Base-by-base conservation (phyloP, 2,797 vertebrate genomes). In the Tachyglossus aculeatus region DNA sequence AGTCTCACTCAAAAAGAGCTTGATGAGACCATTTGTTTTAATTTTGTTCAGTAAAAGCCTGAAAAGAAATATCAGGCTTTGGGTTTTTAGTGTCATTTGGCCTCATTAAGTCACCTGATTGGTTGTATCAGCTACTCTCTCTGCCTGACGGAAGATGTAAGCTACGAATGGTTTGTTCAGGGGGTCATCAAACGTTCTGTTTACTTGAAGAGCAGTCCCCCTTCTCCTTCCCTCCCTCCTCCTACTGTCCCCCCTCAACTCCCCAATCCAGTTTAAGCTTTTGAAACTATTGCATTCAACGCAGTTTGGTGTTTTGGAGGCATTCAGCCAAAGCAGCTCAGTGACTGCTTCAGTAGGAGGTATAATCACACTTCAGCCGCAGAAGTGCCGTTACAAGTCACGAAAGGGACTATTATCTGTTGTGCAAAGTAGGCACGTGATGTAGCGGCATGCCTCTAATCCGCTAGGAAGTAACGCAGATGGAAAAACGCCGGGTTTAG, bases 61-160 rank as follows among this genome's bases (percentile, higher is more conserved):
- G 0, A 76, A 82, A 78, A 75, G 48, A 53, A 56, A 54, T 27
- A 64, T 77, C 61, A 33, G 41, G 39, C 45, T 71, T n/a, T 22
- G 39, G 47, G 67, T 40, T 36, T 52, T 29, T 12, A 54, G 33
- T n/a, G n/a, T n/a, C 27, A 33, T 9, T 31, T 41, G 39, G 56
- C 68, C 77, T 60, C 68, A 29, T 75, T 38, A 82, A 68, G 38
- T 77, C 64, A 62, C 45, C 48, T 80, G 78, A 66, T 64, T 62
- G 37, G 21, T 39, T 48, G n/a, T 50, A n/a, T 7, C 36, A 77
- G 61, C 55, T 74, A 59, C 63, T 84, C 41, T 14, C 43, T 83
- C 70, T 60, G 6, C 68, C 40, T 1, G 1, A 47, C 29, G 3
- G 0, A 34, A 38, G 29, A 45, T 53, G 39, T 51, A 53, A 74